These are phyloP conservation scores for Tromatobia lineatoria DNA, from an alignment of 2,888 invertebrate species.

Conservation along the genomic window DNA sequence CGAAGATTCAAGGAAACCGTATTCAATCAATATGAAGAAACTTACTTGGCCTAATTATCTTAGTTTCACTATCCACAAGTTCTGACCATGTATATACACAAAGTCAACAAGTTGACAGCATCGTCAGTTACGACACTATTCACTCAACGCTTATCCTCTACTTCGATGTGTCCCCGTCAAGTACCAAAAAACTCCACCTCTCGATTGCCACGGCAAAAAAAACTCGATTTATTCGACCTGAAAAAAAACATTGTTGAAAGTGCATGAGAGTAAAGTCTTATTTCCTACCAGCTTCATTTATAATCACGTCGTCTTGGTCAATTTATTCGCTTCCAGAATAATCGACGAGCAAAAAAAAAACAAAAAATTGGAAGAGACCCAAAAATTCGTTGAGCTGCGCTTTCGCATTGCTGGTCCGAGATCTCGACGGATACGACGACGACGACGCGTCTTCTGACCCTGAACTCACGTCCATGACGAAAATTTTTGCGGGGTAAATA, in stretches of 20 bases:
- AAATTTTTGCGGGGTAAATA: conserved; percentile 55
- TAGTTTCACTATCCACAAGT: neutral
- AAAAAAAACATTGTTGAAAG: conserved; percentile 5
- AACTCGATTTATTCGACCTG: neutral
- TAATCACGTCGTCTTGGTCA: conserved; percentile 22
- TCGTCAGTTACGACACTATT: neutral
- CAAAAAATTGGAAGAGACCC: conserved; percentile 54
- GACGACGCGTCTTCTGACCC: conserved; percentile 55
- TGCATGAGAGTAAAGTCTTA: conserved; percentile 14
- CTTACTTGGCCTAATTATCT: neutral
- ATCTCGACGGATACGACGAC: conserved; percentile 42
- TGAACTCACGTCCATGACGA: conserved; percentile 61
- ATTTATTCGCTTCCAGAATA: conserved; percentile 51
- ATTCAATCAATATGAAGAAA: neutral
- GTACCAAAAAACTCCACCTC: neutral
- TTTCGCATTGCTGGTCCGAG: conserved; percentile 41
- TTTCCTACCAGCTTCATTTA: conserved; percentile 9
- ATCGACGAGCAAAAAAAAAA: conserved; percentile 35
- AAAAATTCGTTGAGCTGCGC: conserved; percentile 62
- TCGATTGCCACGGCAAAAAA: neutral
- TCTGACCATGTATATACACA: neutral
- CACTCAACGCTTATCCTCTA: neutral
- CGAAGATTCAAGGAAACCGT: neutral
- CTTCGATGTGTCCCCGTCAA: neutral
- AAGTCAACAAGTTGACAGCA: neutral